Evolutionary conservation across 1,140 invertebrate genomes (phyloP).

Genomic region (Carposina sasakii): DNA sequence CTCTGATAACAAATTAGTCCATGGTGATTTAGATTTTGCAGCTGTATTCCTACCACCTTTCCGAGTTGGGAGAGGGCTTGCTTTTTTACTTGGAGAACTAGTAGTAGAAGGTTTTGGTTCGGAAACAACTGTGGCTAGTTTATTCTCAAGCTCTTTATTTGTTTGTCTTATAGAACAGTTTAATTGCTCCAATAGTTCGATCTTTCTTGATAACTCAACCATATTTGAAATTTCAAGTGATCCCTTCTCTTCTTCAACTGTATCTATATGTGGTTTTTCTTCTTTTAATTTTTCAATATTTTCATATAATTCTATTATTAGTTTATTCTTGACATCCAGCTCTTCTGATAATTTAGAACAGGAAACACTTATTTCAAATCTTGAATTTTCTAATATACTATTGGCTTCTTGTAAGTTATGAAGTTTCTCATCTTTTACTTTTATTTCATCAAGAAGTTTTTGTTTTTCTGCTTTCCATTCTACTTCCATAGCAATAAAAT

Average conservation of each 20-base stretch:
- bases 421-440: conserved; percentile 74
- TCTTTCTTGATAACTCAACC: conserved; percentile 60
- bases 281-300: conserved; percentile 43
- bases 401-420: conserved; percentile 69
- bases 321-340: conserved; percentile 62
- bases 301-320: conserved; percentile 54
- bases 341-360: conserved; percentile 74
- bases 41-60: conserved; percentile 54
- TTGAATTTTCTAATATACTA: conserved; percentile 67
- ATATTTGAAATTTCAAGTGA: conserved; percentile 66
- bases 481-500: conserved; percentile 81
- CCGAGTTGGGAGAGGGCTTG: conserved; percentile 44
- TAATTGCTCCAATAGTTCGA: conserved; percentile 70
- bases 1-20: conserved; percentile 57
- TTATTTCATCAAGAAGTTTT: conserved; percentile 71
- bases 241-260: conserved; percentile 61
- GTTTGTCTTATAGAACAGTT: conserved; percentile 71
- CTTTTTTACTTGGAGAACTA: conserved; percentile 44
- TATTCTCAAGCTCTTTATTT: conserved; percentile 73
- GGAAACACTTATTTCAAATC: conserved; percentile 74
- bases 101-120: conserved; percentile 34
- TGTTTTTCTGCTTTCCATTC: conserved; percentile 81
- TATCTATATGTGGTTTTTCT: conserved; percentile 14
- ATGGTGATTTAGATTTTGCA: conserved; percentile 56
- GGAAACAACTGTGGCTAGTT: conserved; percentile 49